A percentile compares a stretch with the other conserved stretches of the same genome.
These are phyloP conservation scores for Caenorhabditis latens DNA, from an alignment of 1,140 invertebrate species.

Conservation along the genomic window DNA sequence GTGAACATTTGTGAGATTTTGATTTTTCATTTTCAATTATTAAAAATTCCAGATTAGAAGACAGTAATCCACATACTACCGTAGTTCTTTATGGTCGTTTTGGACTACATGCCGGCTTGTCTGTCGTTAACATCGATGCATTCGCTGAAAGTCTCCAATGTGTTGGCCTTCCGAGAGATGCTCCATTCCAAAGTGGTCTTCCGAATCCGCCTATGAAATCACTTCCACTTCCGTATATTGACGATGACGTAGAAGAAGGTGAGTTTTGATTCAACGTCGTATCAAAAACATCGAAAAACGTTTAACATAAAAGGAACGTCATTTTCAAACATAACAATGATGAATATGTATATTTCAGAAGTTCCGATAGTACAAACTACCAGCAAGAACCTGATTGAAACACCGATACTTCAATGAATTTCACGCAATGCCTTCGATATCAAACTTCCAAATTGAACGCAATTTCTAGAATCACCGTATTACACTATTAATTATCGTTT, in stretches of 20 bases:
- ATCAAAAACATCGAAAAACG: not conserved
- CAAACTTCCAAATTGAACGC: too few relatives aligned
- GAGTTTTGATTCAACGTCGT: not conserved
- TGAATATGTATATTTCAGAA: too few relatives aligned
- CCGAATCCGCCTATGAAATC: conserved; percentile 48
- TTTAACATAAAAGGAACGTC: not conserved
- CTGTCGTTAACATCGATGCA: conserved; percentile 52
- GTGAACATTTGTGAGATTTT: too few relatives aligned
- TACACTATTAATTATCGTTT: too few relatives aligned
- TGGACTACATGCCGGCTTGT: conserved; percentile 39
- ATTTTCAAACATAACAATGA: not conserved
- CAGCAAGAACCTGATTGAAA: too few relatives aligned
- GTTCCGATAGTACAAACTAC: too few relatives aligned
- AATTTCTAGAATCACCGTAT: too few relatives aligned
- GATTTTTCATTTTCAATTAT: too few relatives aligned
- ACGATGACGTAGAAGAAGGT: conserved; percentile 52
- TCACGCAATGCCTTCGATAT: too few relatives aligned
- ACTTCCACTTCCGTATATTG: conserved; percentile 54
- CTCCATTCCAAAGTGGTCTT: conserved; percentile 45
- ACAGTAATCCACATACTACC: conserved; percentile 6
- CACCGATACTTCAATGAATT: too few relatives aligned
- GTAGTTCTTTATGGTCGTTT: conserved; percentile 1
- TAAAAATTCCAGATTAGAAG: conserved; percentile 17
- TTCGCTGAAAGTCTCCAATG: conserved; percentile 34
- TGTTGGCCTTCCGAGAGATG: conserved; percentile 34